Evolutionary conservation across 2,888 invertebrate genomes (phyloP).

Genomic region (Sepioteuthis lessoniana): DNA sequence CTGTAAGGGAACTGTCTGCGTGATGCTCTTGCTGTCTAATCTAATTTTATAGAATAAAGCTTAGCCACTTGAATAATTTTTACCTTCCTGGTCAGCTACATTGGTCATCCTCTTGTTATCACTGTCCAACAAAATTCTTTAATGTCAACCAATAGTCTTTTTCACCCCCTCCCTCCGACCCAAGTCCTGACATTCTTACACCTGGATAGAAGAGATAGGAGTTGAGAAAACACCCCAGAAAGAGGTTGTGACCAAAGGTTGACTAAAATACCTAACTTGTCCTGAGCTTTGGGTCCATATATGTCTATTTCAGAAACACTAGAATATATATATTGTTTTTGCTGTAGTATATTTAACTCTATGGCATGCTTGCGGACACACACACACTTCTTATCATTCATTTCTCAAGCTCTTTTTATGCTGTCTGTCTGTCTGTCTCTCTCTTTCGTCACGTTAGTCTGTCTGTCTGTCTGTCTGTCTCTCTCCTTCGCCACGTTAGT

Average conservation of each 20-base stretch:
- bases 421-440: no score
- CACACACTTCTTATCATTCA: not conserved
- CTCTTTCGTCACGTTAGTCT: not conserved
- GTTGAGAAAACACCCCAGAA: not conserved
- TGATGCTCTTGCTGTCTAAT: not conserved
- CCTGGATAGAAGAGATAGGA: not conserved
- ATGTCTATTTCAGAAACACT: not conserved
- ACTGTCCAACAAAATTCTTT: not conserved
- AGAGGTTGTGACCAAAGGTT: not conserved
- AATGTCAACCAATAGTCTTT: not conserved
- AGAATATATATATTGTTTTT: not conserved
- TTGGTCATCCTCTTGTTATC: not conserved
- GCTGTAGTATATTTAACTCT: not conserved
- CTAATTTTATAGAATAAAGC: not conserved
- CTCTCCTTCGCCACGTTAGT: accelerated
- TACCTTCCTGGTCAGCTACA: not conserved
- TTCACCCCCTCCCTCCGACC: not conserved
- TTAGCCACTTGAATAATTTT: not conserved
- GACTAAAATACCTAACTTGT: not conserved
- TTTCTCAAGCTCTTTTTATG: not conserved
- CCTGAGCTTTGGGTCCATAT: not conserved
- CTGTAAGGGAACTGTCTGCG: not conserved
- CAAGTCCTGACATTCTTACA: not conserved
- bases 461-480: not conserved
- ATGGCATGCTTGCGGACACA: accelerated